A percentile compares a stretch with the other conserved stretches of the same genome.
These are phyloP conservation scores for Argentina silus DNA, from an alignment of 2,797 vertebrate species.

Conservation along the genomic window DNA sequence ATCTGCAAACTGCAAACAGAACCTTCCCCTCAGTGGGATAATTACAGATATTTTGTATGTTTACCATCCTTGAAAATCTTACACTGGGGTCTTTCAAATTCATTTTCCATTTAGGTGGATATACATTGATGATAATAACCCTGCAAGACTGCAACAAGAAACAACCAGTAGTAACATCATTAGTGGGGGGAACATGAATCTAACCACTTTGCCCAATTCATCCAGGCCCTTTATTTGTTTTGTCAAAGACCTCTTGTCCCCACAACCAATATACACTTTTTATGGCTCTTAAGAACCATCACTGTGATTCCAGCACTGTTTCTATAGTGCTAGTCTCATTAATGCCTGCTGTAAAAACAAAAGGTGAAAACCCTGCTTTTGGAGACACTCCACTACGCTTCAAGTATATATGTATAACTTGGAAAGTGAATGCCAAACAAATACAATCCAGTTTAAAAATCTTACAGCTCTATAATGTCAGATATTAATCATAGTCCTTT, in stretches of 20 bases:
- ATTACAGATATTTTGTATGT: background rate
- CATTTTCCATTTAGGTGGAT: constrained; percentile 34
- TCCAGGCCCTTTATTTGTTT: constrained; percentile 26
- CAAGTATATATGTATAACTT: background rate
- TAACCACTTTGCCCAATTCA: constrained; percentile 40
- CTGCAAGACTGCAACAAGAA: constrained; percentile 37
- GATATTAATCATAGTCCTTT: too few species aligned
- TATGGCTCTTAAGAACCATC: constrained; percentile 40
- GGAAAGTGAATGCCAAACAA: background rate
- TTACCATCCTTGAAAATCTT: background rate
- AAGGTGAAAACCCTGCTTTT: background rate
- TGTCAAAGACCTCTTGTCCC: constrained; percentile 39
- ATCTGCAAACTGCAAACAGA: background rate
- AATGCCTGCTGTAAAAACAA: background rate
- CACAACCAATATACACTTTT: constrained; percentile 39
- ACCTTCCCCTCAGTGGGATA: constrained; percentile 3
- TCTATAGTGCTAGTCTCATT: background rate
- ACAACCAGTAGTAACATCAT: constrained; percentile 32
- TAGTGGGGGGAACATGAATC: constrained; percentile 35
- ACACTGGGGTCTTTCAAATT: constrained; percentile 17
- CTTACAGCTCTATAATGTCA: too few species aligned
- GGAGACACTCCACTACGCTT: background rate
- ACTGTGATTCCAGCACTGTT: constrained; percentile 28
- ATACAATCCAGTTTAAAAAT: background rate
- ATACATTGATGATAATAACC: constrained; percentile 35